Percentiles rank a stretch among this genome's conserved stretches.
Conservation (phyloP, 2,888 invertebrate genomes). For the Heliconius erato region DNA sequence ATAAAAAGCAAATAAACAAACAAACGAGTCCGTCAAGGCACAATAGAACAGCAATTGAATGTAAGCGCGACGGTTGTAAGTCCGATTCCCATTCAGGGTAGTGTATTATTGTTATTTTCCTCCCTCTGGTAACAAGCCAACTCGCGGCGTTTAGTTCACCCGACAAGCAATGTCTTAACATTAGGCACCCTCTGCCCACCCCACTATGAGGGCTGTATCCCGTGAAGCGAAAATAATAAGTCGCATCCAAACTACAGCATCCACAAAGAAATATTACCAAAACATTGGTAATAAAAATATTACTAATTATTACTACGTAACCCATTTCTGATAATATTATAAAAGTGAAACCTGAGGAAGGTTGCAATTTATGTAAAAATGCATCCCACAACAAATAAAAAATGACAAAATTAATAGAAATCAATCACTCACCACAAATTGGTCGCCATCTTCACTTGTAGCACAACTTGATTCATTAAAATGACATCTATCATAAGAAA, state of each 20-base stretch:
- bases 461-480: slow-evolving; percentile 92
- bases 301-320: no score
- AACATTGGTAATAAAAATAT: neutral
- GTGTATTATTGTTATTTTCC: neutral
- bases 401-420: neutral
- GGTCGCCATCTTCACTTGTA: slow-evolving; percentile 86
- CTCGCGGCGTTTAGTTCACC: no score
- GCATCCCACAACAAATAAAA: no score
- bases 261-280: neutral
- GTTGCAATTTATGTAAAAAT: neutral
- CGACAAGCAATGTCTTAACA: no score
- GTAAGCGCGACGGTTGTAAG: neutral
- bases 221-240: no score
- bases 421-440: slow-evolving; percentile 84
- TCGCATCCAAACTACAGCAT: no score
- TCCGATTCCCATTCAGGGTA: neutral
- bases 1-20: neutral
- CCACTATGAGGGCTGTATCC: no score
- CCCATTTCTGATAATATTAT: no score
- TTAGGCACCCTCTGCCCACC: no score
- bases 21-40: neutral
- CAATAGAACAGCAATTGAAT: neutral
- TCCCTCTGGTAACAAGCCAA: neutral
- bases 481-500: slow-evolving; percentile 70
- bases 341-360: no score